A percentile compares a stretch with the other conserved stretches of the same genome.
phyloP scores from a whole-genome alignment of 2,797 vertebrate species.

The Eremophila alpestris region DNA sequence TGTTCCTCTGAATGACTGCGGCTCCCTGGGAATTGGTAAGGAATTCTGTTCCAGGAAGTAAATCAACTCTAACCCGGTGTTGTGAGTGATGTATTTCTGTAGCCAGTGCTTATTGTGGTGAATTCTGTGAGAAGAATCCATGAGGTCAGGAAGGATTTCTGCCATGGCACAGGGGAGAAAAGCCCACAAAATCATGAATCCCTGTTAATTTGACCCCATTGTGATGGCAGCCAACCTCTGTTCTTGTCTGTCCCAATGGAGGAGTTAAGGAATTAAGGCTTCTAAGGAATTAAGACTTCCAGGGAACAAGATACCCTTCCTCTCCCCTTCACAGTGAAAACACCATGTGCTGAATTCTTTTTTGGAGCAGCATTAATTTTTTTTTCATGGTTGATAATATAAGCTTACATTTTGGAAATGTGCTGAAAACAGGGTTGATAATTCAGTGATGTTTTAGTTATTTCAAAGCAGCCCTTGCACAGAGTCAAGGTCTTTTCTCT shows the following conservation, averaged over 20 bases:
- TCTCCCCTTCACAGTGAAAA: not conserved
- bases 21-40: not conserved
- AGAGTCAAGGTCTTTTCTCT: not conserved
- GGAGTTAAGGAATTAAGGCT: not conserved
- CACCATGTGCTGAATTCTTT: no score
- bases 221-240: not conserved
- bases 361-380: not conserved
- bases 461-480: not conserved
- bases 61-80: not conserved
- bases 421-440: not conserved
- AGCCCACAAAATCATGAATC: rapidly evolving
- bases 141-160: not conserved
- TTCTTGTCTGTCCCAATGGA: not conserved
- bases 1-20: not conserved
- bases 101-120: not conserved
- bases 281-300: not conserved
- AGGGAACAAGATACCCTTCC: not conserved
- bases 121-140: not conserved
- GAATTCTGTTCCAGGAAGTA: not conserved
- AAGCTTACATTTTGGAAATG: not conserved
- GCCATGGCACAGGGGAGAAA: not conserved
- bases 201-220: not conserved
- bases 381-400: not conserved
- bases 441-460: not conserved
- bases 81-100: not conserved